A percentile compares a stretch with the other conserved stretches of the same genome.
These are phyloP conservation scores for Drosophila dunni DNA, from an alignment of 1,140 invertebrate genomes.

Conservation along the genomic window DNA sequence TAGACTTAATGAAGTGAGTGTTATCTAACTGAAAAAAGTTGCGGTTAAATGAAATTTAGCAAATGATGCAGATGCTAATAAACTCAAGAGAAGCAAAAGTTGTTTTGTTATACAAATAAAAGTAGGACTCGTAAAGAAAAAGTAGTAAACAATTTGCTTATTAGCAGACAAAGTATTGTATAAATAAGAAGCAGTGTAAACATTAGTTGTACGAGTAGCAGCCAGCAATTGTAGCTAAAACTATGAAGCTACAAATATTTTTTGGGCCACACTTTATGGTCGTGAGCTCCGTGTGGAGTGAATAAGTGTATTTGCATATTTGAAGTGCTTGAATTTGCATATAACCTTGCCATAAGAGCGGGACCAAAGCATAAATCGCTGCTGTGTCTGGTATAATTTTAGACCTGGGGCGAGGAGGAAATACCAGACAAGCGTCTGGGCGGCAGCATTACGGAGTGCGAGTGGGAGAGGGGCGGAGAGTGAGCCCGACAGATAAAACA, in stretches of 20 bases:
- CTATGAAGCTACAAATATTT: no score
- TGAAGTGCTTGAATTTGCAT: slow-evolving; percentile 8
- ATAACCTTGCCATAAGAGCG: slow-evolving; percentile 21
- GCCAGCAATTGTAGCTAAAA: background rate
- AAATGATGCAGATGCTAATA: no score
- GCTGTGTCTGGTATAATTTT: slow-evolving; percentile 65
- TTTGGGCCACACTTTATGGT: background rate
- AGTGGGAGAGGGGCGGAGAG: background rate
- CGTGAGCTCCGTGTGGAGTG: background rate
- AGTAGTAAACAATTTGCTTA: no score
- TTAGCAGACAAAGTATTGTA: no score
- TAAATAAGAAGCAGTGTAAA: no score
- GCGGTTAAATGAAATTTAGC: no score
- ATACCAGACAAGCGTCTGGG: slow-evolving; percentile 54
- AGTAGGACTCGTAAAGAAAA: no score
- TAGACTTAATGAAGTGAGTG: no score
- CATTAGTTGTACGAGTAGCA: no score
- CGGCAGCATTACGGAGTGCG: slow-evolving; percentile 6
- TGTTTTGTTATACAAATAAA: no score
- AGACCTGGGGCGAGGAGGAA: slow-evolving; percentile 46
- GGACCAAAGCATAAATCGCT: slow-evolving; percentile 55
- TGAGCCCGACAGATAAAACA: background rate
- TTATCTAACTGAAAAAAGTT: no score
- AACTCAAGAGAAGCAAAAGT: no score
- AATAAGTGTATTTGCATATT: slow-evolving; percentile 14